These are phyloP conservation scores for Cheilosia vulpina DNA, from an alignment of 2,888 invertebrate species.

Conservation along the genomic window DNA sequence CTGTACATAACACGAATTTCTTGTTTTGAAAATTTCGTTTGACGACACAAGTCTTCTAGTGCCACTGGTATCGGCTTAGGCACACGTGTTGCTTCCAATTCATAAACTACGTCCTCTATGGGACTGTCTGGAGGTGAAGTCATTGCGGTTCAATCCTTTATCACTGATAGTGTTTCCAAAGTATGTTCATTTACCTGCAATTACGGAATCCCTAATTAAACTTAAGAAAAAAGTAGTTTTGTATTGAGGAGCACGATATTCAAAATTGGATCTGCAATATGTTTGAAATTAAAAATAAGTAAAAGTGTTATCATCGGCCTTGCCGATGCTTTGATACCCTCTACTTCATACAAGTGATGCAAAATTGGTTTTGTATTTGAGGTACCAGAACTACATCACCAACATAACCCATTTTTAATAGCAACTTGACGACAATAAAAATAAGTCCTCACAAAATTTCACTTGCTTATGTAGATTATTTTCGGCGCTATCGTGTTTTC, in stretches of 20 bases:
- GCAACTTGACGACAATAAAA: too few species aligned
- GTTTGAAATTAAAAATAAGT: too few species aligned
- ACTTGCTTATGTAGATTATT: too few species aligned
- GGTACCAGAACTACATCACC: too few species aligned
- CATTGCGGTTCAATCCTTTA: slow-evolving; percentile 84
- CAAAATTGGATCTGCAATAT: neutral
- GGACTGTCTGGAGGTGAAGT: slow-evolving; percentile 94
- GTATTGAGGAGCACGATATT: too few species aligned
- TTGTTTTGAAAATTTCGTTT: slow-evolving; percentile 97
- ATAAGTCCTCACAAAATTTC: too few species aligned
- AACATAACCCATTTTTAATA: too few species aligned
- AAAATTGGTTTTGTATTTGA: too few species aligned
- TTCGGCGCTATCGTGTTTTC: too few species aligned
- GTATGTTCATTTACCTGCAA: neutral
- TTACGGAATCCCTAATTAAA: neutral
- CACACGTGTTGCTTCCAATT: slow-evolving; percentile 90
- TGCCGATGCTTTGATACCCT: too few species aligned
- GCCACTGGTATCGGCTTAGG: slow-evolving; percentile 94
- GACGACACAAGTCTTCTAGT: slow-evolving; percentile 94
- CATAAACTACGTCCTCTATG: slow-evolving; percentile 93
- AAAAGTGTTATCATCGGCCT: too few species aligned
- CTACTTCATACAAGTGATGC: too few species aligned
- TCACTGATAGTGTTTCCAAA: neutral
- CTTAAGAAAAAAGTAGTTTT: neutral
- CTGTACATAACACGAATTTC: slow-evolving; percentile 99